Conservation (phyloP, 1,140 invertebrate genomes). For the Saxidomus purpurata region DNA sequence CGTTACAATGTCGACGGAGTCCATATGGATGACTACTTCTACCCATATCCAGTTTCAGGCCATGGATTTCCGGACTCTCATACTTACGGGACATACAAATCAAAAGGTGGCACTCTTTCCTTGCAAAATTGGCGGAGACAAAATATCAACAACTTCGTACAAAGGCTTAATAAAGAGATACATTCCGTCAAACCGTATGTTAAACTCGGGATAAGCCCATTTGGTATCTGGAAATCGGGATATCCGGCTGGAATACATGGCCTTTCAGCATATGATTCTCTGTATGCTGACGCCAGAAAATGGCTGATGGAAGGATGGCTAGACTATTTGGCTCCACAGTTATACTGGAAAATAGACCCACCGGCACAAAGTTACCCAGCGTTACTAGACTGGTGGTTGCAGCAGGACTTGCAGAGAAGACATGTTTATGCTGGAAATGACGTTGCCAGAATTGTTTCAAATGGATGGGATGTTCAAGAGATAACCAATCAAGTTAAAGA, state of each 20-base stretch:
- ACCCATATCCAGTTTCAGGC: conserved; percentile 82
- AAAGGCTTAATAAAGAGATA: conserved; percentile 72
- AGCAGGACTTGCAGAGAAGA: conserved; percentile 72
- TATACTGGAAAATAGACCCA: conserved; percentile 84
- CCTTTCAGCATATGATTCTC: conserved; percentile 75
- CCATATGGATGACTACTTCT: conserved; percentile 86
- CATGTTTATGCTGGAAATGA: conserved; percentile 79
- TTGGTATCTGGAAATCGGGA: conserved; percentile 83
- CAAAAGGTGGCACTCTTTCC: conserved; percentile 75
- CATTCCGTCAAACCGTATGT: conserved; percentile 76
- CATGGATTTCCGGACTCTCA: conserved; percentile 78
- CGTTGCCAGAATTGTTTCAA: conserved; percentile 68
- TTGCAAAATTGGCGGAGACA: conserved; percentile 80
- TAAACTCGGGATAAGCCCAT: conserved; percentile 83
- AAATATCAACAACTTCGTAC: conserved; percentile 80
- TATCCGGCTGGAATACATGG: conserved; percentile 78
- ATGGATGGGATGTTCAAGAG: conserved; percentile 77
- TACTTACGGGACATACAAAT: conserved; percentile 78
- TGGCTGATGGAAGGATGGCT: conserved; percentile 84
- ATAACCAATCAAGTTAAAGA: conserved; percentile 78
- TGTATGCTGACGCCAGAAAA: conserved; percentile 82
- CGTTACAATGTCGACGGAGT: conserved; percentile 84
- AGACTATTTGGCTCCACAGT: conserved; percentile 83
- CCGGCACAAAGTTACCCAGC: conserved; percentile 81
- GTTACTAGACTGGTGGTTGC: conserved; percentile 83